phyloP scores from a whole-genome alignment of 2,113 vertebrate species.

The Cynopterus brachyotis region DNA sequence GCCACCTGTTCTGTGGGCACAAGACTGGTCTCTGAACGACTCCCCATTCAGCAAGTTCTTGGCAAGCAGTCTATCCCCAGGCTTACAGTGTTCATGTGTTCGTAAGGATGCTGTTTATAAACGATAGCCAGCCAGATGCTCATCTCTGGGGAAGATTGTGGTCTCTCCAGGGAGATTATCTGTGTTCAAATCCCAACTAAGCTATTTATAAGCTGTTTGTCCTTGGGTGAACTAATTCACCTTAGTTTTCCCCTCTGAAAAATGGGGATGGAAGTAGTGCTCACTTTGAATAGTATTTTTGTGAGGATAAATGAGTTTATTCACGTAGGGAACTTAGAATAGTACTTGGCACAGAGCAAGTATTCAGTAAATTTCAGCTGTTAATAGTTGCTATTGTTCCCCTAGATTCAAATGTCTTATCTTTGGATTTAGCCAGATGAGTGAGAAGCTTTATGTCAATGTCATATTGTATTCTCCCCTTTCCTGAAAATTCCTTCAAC shows the following conservation, averaged over 20 bases:
- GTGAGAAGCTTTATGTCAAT: background rate
- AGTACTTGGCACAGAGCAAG: background rate
- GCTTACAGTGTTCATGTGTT: accelerated
- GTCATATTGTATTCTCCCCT: background rate
- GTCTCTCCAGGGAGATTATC: background rate
- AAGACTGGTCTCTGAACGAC: accelerated
- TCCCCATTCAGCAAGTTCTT: no score
- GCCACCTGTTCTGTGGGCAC: background rate
- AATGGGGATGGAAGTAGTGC: background rate
- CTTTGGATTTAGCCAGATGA: background rate
- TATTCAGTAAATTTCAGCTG: background rate
- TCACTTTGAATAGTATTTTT: background rate
- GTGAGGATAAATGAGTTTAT: background rate
- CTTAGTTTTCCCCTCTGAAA: background rate
- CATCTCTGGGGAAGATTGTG: background rate
- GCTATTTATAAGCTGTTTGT: background rate
- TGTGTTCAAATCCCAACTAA: background rate
- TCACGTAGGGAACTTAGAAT: background rate
- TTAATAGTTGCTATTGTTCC: background rate
- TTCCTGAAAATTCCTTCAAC: background rate
- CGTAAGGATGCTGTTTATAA: background rate
- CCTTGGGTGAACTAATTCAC: background rate
- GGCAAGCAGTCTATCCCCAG: no score
- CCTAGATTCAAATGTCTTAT: background rate
- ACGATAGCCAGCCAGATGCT: no score